Evolutionary conservation across 2,113 vertebrate genomes (phyloP), one percentile per base, ranked within the genome.

Genomic region (Brachyistius frenatus): DNA sequence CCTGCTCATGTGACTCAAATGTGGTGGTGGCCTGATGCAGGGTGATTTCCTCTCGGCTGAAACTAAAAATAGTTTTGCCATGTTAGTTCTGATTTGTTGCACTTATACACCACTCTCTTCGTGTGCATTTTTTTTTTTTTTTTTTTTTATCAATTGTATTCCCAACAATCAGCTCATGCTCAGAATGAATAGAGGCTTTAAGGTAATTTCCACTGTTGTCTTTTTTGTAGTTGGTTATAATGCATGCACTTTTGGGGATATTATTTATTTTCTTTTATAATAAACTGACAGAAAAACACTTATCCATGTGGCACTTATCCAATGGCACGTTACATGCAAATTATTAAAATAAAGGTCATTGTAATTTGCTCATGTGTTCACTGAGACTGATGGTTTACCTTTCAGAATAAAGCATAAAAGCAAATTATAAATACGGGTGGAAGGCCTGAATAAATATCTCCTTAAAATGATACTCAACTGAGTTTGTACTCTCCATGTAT

Each of bases 71-170:
- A 49, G 35, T 31, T 84, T 75, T 60, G 30, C 49, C 36, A 41
- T 1, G 32, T 85, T 88, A 75, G 47, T 36, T 83, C 58, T 72
- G 81, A 84, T 76, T 58, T 31, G 53, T 79, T 58, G 62, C 61
- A 55, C 47, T 58, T 30, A 57, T 36, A 11, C 49, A 46, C 44
- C 23, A 32, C 57, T 69, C 14, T 73, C 44, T 75, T 60, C 41
- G 15, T 57, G 64, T 80, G 75, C 47, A 63, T 57, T 81, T 49
- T 37, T 37, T 37, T 37, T 37, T 23, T 37, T 37, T 37, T 37
- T 37, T 37, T 88, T 74, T 74, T 66, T 84, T 31, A 68, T 75
- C 35, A 32, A 67, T n/a, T 75, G 67, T 60, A 83, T 76, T 64
- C 64, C 58, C 54, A 62, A 58, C 81, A 69, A 23, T 11, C 35